Conservation (phyloP, 1,140 invertebrate genomes). For the Leptoteleia sp. region DNA sequence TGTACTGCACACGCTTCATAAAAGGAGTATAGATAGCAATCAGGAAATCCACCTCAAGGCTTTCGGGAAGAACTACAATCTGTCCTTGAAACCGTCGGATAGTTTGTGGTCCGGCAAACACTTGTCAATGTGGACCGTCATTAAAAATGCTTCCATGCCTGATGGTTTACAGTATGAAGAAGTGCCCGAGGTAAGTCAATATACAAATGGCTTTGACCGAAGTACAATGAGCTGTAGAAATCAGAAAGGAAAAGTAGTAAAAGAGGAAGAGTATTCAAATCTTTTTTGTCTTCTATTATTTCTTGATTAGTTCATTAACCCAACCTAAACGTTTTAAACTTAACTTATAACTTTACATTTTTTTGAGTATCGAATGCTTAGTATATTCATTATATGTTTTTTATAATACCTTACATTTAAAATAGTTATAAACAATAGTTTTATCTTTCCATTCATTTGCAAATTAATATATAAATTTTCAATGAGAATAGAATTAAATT, state of each 20-base stretch:
- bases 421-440: too few relatives aligned
- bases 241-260: not conserved
- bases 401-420: too few relatives aligned
- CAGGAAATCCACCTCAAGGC: slow-evolving; percentile 88
- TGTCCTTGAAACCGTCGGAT: slow-evolving; percentile 87
- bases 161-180: slow-evolving; percentile 89
- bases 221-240: slow-evolving; percentile 7
- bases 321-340: too few relatives aligned
- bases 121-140: slow-evolving; percentile 89
- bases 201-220: slow-evolving; percentile 4
- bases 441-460: too few relatives aligned
- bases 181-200: slow-evolving; percentile 84
- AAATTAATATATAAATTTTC: too few relatives aligned
- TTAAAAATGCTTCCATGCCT: slow-evolving; percentile 84
- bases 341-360: too few relatives aligned
- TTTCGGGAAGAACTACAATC: slow-evolving; percentile 87
- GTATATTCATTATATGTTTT: too few relatives aligned
- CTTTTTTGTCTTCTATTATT: too few relatives aligned
- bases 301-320: too few relatives aligned
- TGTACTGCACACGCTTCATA: slow-evolving; percentile 79
- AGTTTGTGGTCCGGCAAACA: slow-evolving; percentile 85
- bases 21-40: slow-evolving; percentile 80
- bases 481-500: too few relatives aligned
- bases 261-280: not conserved
- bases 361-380: too few relatives aligned